Conservation (phyloP, 2,113 vertebrate species). For the Rhinichthys klamathensis region DNA sequence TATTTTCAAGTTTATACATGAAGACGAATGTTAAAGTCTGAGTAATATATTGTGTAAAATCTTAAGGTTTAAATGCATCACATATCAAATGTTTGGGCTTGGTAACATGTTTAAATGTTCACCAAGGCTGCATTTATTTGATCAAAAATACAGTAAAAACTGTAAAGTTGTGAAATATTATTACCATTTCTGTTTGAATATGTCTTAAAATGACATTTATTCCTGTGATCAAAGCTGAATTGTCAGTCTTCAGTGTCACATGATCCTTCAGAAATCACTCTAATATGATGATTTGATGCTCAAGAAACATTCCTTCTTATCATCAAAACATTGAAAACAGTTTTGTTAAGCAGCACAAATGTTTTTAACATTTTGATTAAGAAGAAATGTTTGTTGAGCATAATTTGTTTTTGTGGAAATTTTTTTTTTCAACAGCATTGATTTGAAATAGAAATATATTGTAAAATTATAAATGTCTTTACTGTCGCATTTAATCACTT, state of each 20-base stretch:
- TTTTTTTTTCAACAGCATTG: no score
- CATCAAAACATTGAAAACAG: neutral
- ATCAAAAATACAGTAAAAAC: neutral
- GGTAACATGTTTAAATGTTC: neutral
- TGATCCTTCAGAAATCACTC: neutral
- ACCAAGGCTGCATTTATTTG: neutral
- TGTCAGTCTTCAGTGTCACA: slow-evolving; percentile 1
- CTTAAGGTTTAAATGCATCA: no score
- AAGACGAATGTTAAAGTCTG: no score
- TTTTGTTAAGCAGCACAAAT: no score
- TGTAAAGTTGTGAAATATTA: neutral
- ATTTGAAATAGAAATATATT: neutral
- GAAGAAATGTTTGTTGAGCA: no score
- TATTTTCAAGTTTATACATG: no score
- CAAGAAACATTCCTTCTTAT: neutral
- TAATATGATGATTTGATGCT: neutral
- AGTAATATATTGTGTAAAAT: no score
- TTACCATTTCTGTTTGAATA: neutral
- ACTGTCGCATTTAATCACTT: neutral
- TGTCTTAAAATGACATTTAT: neutral
- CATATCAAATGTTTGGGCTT: neutral
- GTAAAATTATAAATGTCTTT: neutral
- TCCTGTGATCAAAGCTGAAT: neutral
- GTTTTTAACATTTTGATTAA: no score
- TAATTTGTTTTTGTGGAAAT: no score